Percentiles rank a stretch among this genome's conserved stretches.
Conservation (phyloP, 2,888 invertebrate species). For the Cryptophagus acutangulus region DNA sequence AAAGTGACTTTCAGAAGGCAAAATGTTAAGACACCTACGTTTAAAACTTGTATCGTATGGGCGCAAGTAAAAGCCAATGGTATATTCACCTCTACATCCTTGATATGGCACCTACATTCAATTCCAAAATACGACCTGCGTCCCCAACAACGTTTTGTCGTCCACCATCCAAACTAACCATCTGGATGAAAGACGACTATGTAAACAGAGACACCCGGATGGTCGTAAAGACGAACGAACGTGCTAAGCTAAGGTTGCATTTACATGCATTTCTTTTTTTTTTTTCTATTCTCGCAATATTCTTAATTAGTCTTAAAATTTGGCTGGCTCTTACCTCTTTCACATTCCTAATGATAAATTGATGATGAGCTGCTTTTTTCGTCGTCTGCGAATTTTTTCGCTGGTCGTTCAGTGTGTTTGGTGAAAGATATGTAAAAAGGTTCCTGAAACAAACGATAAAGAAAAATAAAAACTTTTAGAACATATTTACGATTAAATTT, state of each 20-base stretch:
- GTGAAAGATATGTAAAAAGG: slow-evolving; percentile 18
- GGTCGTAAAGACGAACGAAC: slow-evolving; percentile 19
- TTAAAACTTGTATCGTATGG: slow-evolving; percentile 14
- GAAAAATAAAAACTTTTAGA: background rate
- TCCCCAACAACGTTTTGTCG: slow-evolving; percentile 10
- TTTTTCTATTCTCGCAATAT: no score
- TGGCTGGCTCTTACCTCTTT: slow-evolving; percentile 21
- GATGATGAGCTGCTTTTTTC: slow-evolving; percentile 20
- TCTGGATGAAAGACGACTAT: slow-evolving; percentile 19
- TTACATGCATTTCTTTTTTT: slow-evolving; percentile 10
- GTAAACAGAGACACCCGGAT: slow-evolving; percentile 20
- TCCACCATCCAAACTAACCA: no score
- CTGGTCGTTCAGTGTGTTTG: slow-evolving; percentile 26
- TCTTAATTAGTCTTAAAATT: background rate
- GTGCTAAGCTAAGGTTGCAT: slow-evolving; percentile 20
- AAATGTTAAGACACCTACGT: slow-evolving; percentile 19
- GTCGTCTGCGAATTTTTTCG: slow-evolving; percentile 26
- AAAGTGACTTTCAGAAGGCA: slow-evolving; percentile 3
- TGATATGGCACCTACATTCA: slow-evolving; percentile 40
- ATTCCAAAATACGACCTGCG: slow-evolving; percentile 30
- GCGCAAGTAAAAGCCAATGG: slow-evolving; percentile 2
- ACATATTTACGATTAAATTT: background rate
- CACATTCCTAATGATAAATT: slow-evolving; percentile 30
- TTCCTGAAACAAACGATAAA: slow-evolving; percentile 23
- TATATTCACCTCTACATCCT: slow-evolving; percentile 37